A percentile compares a stretch with the other conserved stretches of the same genome.
phyloP scores from a whole-genome alignment of 2,888 invertebrate genomes.

The Agrotis exclamationis region DNA sequence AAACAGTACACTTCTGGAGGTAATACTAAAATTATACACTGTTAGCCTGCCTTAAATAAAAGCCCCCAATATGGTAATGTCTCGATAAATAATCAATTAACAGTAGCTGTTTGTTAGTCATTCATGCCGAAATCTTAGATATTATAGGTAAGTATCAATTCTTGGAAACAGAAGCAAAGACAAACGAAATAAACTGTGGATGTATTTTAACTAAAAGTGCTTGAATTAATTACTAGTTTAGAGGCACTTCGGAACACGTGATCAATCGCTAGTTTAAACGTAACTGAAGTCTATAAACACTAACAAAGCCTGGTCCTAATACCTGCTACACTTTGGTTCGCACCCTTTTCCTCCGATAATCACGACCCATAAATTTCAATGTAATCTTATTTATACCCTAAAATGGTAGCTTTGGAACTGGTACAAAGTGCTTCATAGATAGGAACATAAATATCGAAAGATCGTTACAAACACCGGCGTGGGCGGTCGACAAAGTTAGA shows the following conservation, averaged over 20 bases:
- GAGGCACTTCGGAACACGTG: neutral
- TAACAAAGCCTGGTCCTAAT: constrained; percentile 24
- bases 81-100: constrained; percentile 39
- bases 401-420: constrained; percentile 40
- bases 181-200: neutral
- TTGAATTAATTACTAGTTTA: constrained; percentile 8
- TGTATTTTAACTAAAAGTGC: neutral
- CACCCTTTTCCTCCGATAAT: constrained; percentile 39
- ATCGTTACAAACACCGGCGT: constrained; percentile 27
- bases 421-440: constrained; percentile 41
- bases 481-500: constrained; percentile 18
- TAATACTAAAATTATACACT: constrained; percentile 32
- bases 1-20: constrained; percentile 25
- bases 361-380: constrained; percentile 45
- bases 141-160: neutral
- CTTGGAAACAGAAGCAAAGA: neutral
- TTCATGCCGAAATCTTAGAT: constrained; percentile 7
- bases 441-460: constrained; percentile 45
- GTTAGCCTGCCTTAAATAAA: constrained; percentile 22
- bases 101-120: constrained; percentile 21
- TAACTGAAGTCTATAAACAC: constrained; percentile 21
- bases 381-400: constrained; percentile 43
- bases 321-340: constrained; percentile 22
- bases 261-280: constrained; percentile 22
- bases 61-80: constrained; percentile 12